These are phyloP conservation scores for Globodera ellingtonae DNA, from an alignment of 1,140 invertebrate genomes.

Conservation along the genomic window DNA sequence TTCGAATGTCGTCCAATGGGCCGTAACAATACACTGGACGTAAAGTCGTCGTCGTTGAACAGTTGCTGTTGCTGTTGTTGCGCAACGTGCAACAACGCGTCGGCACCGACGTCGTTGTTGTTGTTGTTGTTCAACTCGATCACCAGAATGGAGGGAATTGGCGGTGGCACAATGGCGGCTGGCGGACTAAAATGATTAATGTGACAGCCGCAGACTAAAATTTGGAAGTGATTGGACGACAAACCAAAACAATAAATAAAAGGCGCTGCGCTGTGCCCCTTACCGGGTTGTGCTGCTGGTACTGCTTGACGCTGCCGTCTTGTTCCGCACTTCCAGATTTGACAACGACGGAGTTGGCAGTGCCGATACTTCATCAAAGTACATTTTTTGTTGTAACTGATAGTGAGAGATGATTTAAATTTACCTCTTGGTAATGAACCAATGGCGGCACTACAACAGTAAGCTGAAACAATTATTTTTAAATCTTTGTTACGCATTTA, in stretches of 20 bases:
- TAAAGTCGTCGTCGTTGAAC: not conserved
- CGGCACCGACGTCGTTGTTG: not conserved
- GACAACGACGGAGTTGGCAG: not conserved
- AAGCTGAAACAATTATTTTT: not conserved
- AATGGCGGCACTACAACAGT: conserved; percentile 27
- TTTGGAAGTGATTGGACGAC: too few species aligned
- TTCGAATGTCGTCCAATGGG: not conserved
- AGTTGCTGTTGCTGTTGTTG: not conserved
- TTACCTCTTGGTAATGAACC: not conserved
- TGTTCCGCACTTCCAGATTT: not conserved
- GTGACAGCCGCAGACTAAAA: not conserved
- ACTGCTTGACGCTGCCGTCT: not conserved
- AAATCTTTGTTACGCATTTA: not conserved
- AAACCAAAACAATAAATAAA: too few species aligned
- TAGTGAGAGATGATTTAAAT: not conserved
- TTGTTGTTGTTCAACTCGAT: conserved; percentile 1
- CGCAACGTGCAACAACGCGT: not conserved
- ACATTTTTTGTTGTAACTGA: not conserved
- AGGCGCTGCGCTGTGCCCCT: too few species aligned
- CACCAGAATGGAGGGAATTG: conserved; percentile 5
- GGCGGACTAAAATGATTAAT: not conserved
- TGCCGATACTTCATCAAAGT: not conserved
- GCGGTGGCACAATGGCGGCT: not conserved
- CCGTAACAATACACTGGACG: not conserved
- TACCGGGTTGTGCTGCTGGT: conserved; percentile 18